Evolutionary conservation across 2,888 invertebrate species (phyloP).

Genomic region (Anthophora plumipes): DNA sequence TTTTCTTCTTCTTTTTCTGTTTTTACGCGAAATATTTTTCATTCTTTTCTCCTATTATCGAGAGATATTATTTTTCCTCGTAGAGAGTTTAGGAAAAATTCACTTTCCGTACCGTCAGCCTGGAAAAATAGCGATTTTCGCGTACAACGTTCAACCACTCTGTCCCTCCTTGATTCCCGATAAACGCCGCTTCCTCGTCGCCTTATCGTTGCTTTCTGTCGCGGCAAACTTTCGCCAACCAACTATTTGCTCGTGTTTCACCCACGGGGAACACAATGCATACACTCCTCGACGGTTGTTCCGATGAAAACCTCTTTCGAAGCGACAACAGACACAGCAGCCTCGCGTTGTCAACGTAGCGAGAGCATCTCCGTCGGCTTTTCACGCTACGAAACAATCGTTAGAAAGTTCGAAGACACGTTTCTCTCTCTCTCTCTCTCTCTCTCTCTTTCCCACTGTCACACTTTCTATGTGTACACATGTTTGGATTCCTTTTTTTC

Average conservation of each 20-base stretch:
- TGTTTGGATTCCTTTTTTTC: background rate
- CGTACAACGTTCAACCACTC: background rate
- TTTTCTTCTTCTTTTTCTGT: too few species aligned
- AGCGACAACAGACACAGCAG: background rate
- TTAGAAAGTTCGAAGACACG: background rate
- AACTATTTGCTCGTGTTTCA: constrained; percentile 38
- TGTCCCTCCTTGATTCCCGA: constrained; percentile 59
- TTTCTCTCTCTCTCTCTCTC: too few species aligned
- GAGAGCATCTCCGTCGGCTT: background rate
- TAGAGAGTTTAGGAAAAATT: too few species aligned
- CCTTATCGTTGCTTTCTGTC: constrained; percentile 56
- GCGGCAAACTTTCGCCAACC: constrained; percentile 48
- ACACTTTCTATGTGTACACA: background rate
- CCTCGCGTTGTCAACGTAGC: background rate
- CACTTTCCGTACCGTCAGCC: constrained; percentile 24
- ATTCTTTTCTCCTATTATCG: too few species aligned
- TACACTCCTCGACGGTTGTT: background rate
- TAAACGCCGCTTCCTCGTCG: constrained; percentile 64
- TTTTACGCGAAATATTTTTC: too few species aligned
- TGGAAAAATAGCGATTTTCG: constrained; percentile 8
- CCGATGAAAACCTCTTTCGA: constrained; percentile 5
- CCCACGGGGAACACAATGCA: constrained; percentile 33
- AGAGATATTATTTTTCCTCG: too few species aligned
- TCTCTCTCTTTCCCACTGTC: too few species aligned
- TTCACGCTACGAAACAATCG: constrained; percentile 26